Evolutionary conservation across 2,797 vertebrate genomes (phyloP), one percentile per base, ranked within the genome.

Genomic region (Meda fulgida): DNA sequence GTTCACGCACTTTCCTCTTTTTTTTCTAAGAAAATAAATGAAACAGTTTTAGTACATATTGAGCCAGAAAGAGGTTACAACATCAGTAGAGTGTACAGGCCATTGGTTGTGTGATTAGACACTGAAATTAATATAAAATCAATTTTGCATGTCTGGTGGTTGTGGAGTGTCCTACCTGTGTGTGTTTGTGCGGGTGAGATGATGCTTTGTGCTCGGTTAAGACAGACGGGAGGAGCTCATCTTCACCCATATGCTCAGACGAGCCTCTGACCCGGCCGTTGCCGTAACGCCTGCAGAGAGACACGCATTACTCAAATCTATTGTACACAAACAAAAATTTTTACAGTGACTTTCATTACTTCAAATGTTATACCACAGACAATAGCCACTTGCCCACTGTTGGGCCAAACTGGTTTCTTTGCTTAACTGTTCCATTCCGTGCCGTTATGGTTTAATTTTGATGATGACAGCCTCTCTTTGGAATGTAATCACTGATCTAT

Each of bases 1-100:
- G 88, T 89, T 94, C 95, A 43, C 78, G 91, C 0, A 86, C 86
- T 80, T 93, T 96, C 87, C 90, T 94, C 91, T 95, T 97, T 87
- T 94, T 97, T 88, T 94, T 97, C 94, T 93, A 85, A 16, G 7
- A 46, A 63, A 83, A 71, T 53, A 23, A 85, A 87, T 58, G 1
- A 86, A 26, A 84, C 1, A 16, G 4, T 19, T 8, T 69, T 38
- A 29, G 1, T 21, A 79, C 10, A 81, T 60, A 73, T 48, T 10
- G 4, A 46, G 36, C 2, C 36, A 67, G 34, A 63, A 0, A 5
- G 9, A 40, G 3, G 18, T 4, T 36, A 51, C 48, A 58, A 72
- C 19, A 3, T 31, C 7, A 46, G 48, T 7, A 16, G 21, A 16
- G 7, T 31, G 55, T 34, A n/a, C 26, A 67, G 55, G 31, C 21